These are phyloP conservation scores for Clarias platycephalus DNA, from an alignment of 2,797 vertebrate species.

Conservation along the genomic window DNA sequence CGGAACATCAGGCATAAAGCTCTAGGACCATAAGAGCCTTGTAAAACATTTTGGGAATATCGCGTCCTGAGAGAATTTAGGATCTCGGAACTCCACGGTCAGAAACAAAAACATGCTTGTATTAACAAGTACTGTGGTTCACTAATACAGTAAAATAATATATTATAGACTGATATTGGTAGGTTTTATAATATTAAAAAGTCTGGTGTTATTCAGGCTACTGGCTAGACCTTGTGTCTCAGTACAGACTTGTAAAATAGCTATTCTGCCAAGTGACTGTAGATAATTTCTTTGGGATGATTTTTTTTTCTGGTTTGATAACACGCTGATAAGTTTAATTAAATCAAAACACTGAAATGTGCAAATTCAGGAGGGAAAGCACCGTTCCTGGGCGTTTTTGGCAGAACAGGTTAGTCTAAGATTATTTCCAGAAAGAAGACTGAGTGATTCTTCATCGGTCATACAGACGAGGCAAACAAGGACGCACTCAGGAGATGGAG, in stretches of 20 bases:
- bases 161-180: neutral
- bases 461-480: slow-evolving; percentile 9
- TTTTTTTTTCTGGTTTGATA: neutral
- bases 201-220: neutral
- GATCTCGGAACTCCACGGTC: neutral
- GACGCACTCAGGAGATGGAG: slow-evolving; percentile 18
- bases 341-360: neutral
- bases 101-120: neutral
- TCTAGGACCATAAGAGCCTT: neutral
- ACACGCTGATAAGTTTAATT: neutral
- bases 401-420: neutral
- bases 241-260: neutral
- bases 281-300: neutral
- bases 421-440: slow-evolving; percentile 18
- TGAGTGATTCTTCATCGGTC: slow-evolving; percentile 16
- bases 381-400: neutral
- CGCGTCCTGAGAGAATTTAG: neutral
- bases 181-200: neutral
- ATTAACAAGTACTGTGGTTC: neutral
- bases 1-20: neutral
- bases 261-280: neutral
- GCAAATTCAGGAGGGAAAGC: neutral
- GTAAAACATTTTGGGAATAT: neutral
- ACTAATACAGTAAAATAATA: slow-evolving; percentile 5
- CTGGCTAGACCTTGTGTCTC: neutral